Base-by-base conservation (phyloP, 2,888 invertebrate species). In the Yponomeuta cagnagella region DNA sequence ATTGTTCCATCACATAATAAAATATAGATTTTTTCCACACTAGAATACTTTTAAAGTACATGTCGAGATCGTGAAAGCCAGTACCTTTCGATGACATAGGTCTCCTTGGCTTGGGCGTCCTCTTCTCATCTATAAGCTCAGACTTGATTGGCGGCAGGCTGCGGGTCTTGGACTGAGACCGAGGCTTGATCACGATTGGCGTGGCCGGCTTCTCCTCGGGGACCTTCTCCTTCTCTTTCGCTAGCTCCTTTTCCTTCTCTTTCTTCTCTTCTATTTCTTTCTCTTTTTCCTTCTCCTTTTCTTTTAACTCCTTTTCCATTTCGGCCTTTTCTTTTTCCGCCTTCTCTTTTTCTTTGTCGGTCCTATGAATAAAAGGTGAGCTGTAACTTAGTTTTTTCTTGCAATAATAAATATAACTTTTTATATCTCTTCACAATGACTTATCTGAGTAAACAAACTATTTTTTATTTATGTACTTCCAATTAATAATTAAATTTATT, bases 81-180 rank as follows among this genome's bases (percentile, higher is more conserved):
- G 43, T 78, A 92, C 92, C 79, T 79, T 88, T 91, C 23, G 88
- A 85, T 15, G 87, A 87, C 63, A 87, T 68, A 0, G 86, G 86
- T 65, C 88, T 81, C 71, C 88, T 80, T 68, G 70, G 72, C 71
- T 90, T 92, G 0, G 82, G 88, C 58, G 83, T 86, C 71, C 87
- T 79, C 74, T 87, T 90, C 15, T 87, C 90, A 58, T 58, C 52
- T 63, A 82, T 83, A 30, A 78, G 76, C 64, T 89, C 90, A 0
- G 77, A 77, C 74, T 87, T 87, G 23, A 82, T 23, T 15, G 86
- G 85, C 5, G 85, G 82, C 12, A 83, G 72, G 23, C 83, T 82
- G 3, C 91, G 87, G 1, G 83, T 87, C 71, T 90, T 90, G 1
- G 91, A 90, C 72, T 85, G 87, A 2, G 90, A 89, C 1, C 90